Evolutionary conservation across 2,797 vertebrate genomes (phyloP).

Genomic region (Sebastes kiyomatsui): DNA sequence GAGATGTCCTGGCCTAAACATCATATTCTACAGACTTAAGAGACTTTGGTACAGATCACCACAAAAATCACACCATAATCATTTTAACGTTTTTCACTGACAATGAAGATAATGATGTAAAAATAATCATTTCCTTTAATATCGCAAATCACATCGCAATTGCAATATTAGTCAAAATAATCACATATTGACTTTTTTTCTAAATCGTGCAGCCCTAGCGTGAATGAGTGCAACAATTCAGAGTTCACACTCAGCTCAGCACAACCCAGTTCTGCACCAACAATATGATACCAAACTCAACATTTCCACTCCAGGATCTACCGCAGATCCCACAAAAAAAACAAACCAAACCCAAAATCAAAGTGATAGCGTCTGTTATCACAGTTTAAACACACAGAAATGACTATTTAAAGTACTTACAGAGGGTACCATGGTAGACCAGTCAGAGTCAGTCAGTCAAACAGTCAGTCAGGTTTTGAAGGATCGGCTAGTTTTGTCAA

Average conservation of each 20-base stretch:
- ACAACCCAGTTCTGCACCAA: not conserved
- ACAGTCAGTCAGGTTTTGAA: not conserved
- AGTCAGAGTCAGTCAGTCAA: not conserved
- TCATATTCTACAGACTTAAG: too few species aligned
- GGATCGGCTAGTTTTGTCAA: not conserved
- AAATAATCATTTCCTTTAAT: fast-evolving
- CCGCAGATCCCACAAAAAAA: not conserved
- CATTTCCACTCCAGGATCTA: not conserved
- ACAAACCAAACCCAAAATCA: not conserved
- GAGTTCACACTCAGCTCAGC: not conserved
- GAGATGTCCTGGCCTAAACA: too few species aligned
- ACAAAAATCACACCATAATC: too few species aligned
- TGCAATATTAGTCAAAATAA: too few species aligned
- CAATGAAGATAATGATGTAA: too few species aligned
- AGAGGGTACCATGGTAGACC: not conserved
- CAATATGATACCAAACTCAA: not conserved
- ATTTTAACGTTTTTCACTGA: too few species aligned
- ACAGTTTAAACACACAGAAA: not conserved
- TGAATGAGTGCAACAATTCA: not conserved
- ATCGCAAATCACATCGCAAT: too few species aligned
- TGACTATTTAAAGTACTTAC: not conserved
- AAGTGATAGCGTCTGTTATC: not conserved
- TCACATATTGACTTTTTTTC: too few species aligned
- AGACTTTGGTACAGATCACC: too few species aligned
- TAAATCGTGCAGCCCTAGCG: too few species aligned